phyloP scores from a whole-genome alignment of 2,888 invertebrate genomes.

The Synergus itoensis region DNA sequence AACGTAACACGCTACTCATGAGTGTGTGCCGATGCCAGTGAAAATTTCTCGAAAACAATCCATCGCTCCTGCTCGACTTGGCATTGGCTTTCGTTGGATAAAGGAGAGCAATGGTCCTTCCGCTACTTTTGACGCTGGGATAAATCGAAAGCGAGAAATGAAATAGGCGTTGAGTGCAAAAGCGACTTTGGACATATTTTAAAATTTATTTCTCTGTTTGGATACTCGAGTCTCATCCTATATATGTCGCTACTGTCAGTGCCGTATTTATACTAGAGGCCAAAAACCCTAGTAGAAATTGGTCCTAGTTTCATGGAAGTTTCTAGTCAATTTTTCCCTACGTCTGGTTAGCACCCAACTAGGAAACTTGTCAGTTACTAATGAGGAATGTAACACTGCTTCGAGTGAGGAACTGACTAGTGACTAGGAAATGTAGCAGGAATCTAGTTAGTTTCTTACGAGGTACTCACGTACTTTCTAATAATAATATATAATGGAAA shows the following conservation, averaged over 20 bases:
- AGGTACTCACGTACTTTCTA: no score
- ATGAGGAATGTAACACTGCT: no score
- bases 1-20: constrained; percentile 1
- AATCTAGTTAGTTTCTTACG: no score
- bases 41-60: constrained; percentile 37
- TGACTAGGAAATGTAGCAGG: no score
- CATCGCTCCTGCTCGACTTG: constrained; percentile 18
- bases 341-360: no score
- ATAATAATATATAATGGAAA: no score
- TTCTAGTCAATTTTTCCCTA: no score
- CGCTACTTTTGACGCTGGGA: background rate
- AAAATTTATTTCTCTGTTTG: background rate
- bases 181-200: background rate
- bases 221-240: background rate
- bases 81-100: constrained; percentile 7
- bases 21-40: constrained; percentile 10
- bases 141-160: constrained; percentile 3
- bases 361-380: no score
- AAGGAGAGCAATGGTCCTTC: constrained; percentile 1
- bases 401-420: no score
- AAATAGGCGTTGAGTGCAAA: background rate
- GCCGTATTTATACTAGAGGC: no score
- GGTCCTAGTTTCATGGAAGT: no score
- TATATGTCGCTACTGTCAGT: background rate
- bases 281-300: no score